These are phyloP conservation scores for Zaprionus taronus DNA, from an alignment of 1,140 invertebrate species.

Conservation along the genomic window DNA sequence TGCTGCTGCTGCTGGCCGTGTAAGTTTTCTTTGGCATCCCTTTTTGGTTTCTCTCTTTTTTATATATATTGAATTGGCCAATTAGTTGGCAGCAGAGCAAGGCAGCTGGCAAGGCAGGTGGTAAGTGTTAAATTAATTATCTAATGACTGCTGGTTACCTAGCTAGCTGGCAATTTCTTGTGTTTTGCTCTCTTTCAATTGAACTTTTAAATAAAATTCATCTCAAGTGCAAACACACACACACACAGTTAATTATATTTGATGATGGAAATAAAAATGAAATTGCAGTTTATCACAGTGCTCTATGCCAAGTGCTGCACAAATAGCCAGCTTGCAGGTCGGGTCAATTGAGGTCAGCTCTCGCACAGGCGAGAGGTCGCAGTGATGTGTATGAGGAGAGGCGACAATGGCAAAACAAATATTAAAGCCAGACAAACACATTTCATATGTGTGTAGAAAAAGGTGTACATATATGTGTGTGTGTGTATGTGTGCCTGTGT, in stretches of 20 bases:
- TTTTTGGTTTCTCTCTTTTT: conserved; percentile 27
- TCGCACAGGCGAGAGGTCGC: conserved; percentile 4
- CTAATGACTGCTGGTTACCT: conserved; percentile 63
- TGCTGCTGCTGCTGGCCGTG: neutral
- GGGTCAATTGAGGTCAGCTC: conserved; percentile 35
- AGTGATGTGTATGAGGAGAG: neutral
- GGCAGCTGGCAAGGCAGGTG: conserved; percentile 23
- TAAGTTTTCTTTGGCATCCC: conserved; percentile 20
- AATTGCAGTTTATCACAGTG: conserved; percentile 72
- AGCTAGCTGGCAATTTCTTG: conserved; percentile 22
- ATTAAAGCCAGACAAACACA: conserved; percentile 52
- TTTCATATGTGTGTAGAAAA: neutral
- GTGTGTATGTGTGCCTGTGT: conserved; percentile 1
- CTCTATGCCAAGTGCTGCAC: conserved; percentile 63
- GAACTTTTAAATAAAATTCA: conserved; percentile 75
- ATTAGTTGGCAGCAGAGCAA: conserved; percentile 57
- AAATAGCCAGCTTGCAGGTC: conserved; percentile 59
- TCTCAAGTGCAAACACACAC: conserved; percentile 29
- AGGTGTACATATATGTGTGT: neutral
- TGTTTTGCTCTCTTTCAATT: conserved; percentile 52
- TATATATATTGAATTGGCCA: conserved; percentile 59
- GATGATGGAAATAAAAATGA: conserved; percentile 55
- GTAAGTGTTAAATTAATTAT: conserved; percentile 80
- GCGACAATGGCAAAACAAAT: conserved; percentile 71
- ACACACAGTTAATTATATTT: conserved; percentile 72